Base-by-base conservation (phyloP, 1,140 invertebrate genomes). In the Drosophila mayri region DNA sequence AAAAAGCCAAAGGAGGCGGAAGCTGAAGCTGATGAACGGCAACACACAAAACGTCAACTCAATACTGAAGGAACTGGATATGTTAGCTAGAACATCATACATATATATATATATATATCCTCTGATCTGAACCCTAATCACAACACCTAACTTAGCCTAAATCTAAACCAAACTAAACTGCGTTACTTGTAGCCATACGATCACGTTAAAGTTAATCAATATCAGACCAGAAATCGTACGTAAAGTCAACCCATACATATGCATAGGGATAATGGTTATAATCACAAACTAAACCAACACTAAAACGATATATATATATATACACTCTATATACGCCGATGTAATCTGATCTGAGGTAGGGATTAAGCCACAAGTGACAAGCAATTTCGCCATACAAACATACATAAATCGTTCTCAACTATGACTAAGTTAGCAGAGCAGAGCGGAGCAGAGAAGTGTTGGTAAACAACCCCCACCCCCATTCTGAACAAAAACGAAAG, bases 221-320 rank as follows among this genome's bases (percentile, higher is more conserved):
- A 78, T 71, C 75, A 70, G 60, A 44, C 43, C 75, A 65, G 44
- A 46, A 55, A 55, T 59, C 78, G 79, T 67, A 59, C 71, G 76
- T 80, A 59, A 65, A 78, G 64, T 83, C 73, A 71, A 90, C 70
- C 50, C 70, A 90, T 79, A 81, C 86, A 86, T 84, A 81, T 90
- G 77, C 85, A 71, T 78, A 90, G 64, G 60, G 54, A 78, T 81
- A 80, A 85, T 78, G 65, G 64, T 85, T 85, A 79, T 64, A 77
- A 46, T 63, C 46, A 57, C 50, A 60, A 20, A 49, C 25, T 57
- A 18, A 61, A 62, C 41, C 32, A 54, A 52, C 52, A 37, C 52
- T 55, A 55, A 55, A 55, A 35, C 8, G 28, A 30, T 30, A 30
- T 20, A 54, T 54, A 54, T 54, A 54, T 54, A 54, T 49, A 58